phyloP scores from a whole-genome alignment of 2,113 vertebrate genomes.

The Aegithalos caudatus region DNA sequence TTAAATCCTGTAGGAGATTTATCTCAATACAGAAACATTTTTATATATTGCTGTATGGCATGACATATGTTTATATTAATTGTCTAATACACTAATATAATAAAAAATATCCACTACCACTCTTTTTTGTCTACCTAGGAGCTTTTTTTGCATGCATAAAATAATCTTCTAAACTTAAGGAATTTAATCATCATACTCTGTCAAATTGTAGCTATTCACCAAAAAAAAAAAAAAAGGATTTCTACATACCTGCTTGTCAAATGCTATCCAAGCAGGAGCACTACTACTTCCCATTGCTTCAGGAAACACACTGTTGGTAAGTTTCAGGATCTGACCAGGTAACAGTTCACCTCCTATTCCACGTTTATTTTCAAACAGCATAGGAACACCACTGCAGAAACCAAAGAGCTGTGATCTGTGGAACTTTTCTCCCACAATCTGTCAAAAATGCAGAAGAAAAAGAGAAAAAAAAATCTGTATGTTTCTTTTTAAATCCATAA shows the following conservation, averaged over 20 bases:
- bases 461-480: neutral
- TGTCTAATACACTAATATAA: neutral
- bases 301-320: slow-evolving; percentile 74
- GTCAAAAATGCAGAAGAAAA: slow-evolving; percentile 2
- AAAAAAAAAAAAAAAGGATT: neutral
- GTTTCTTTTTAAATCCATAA: neutral
- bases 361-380: slow-evolving; percentile 79
- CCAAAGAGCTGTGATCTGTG: slow-evolving; percentile 88
- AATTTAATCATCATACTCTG: neutral
- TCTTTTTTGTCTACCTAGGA: neutral
- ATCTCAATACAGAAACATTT: neutral
- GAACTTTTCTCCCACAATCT: slow-evolving; percentile 84
- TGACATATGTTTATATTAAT: neutral
- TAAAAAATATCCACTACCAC: neutral
- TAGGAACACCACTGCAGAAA: slow-evolving; percentile 74
- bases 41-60: neutral
- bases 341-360: slow-evolving; percentile 83
- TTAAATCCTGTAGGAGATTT: neutral
- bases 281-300: slow-evolving; percentile 48
- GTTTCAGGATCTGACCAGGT: slow-evolving; percentile 72
- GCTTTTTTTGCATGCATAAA: neutral
- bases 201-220: neutral
- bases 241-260: slow-evolving; percentile 88
- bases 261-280: slow-evolving; percentile 83
- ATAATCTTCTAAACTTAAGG: neutral